Conservation (phyloP, 2,113 vertebrate genomes). For the Rhegmatorhina hoffmannsi region DNA sequence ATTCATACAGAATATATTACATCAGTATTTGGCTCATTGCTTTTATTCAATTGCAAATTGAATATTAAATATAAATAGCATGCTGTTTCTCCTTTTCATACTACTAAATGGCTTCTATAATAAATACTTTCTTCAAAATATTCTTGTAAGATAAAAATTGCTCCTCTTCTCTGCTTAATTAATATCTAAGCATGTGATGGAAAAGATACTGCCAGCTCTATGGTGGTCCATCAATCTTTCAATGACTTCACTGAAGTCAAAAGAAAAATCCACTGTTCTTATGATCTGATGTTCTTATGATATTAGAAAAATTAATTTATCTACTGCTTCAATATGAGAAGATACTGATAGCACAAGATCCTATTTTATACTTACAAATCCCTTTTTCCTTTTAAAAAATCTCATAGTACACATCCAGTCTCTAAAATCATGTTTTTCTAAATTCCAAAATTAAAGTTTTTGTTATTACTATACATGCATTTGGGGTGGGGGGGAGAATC, state of each 20-base stretch:
- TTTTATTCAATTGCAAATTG: neutral
- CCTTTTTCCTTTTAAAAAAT: neutral
- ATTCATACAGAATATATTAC: neutral
- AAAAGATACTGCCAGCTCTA: neutral
- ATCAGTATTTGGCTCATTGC: neutral
- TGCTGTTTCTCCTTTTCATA: neutral
- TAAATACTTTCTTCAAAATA: neutral
- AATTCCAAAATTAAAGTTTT: neutral
- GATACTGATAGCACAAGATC: neutral
- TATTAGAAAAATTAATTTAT: neutral
- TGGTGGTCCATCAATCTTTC: neutral
- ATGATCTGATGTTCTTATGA: neutral
- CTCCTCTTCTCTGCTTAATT: neutral
- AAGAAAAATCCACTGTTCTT: neutral
- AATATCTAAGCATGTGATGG: neutral
- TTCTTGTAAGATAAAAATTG: neutral
- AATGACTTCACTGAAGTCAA: neutral
- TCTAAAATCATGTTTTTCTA: neutral
- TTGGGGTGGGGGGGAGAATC: neutral
- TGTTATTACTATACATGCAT: neutral
- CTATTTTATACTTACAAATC: neutral
- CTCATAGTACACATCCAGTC: neutral
- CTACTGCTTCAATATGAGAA: neutral
- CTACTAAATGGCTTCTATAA: neutral
- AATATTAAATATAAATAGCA: slow-evolving; percentile 3